Conservation (phyloP, 2,113 vertebrate species). For the Amphiprion ocellaris region DNA sequence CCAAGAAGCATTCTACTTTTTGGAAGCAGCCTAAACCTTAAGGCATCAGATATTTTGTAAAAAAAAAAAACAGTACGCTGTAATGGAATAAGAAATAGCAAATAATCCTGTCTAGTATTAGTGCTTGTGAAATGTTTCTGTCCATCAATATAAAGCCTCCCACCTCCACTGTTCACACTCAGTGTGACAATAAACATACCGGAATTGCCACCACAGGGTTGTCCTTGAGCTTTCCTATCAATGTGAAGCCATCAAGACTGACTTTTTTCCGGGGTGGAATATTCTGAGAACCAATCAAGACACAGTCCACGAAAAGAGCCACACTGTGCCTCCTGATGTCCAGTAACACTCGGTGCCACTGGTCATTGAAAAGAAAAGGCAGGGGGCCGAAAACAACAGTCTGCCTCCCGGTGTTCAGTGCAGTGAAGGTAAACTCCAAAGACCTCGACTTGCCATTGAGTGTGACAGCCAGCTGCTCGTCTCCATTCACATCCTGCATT, state of each 20-base stretch:
- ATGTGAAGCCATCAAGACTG: slow-evolving; percentile 85
- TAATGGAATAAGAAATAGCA: too few species aligned
- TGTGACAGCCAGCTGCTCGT: slow-evolving; percentile 88
- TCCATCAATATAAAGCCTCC: too few species aligned
- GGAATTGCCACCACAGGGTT: slow-evolving; percentile 88
- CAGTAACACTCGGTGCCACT: slow-evolving; percentile 90
- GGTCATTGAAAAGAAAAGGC: slow-evolving; percentile 89
- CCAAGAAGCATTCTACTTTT: too few species aligned
- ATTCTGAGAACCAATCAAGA: slow-evolving; percentile 83
- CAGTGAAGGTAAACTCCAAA: slow-evolving; percentile 88
- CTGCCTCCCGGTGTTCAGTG: slow-evolving; percentile 80
- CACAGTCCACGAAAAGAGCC: slow-evolving; percentile 89
- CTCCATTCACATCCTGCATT: slow-evolving; percentile 87
- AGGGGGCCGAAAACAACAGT: slow-evolving; percentile 83
- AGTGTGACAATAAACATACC: slow-evolving; percentile 79
- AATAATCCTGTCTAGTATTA: too few species aligned
- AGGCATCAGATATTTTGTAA: too few species aligned
- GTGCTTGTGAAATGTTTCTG: too few species aligned
- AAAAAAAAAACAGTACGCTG: too few species aligned
- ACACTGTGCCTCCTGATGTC: slow-evolving; percentile 84
- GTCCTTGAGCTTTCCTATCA: slow-evolving; percentile 90
- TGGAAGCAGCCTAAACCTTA: too few species aligned
- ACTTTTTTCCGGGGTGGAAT: slow-evolving; percentile 85
- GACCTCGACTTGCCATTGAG: slow-evolving; percentile 88
- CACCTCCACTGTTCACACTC: neutral